phyloP scores from a whole-genome alignment of 2,797 vertebrate species.

The Cyclura pinguis region DNA sequence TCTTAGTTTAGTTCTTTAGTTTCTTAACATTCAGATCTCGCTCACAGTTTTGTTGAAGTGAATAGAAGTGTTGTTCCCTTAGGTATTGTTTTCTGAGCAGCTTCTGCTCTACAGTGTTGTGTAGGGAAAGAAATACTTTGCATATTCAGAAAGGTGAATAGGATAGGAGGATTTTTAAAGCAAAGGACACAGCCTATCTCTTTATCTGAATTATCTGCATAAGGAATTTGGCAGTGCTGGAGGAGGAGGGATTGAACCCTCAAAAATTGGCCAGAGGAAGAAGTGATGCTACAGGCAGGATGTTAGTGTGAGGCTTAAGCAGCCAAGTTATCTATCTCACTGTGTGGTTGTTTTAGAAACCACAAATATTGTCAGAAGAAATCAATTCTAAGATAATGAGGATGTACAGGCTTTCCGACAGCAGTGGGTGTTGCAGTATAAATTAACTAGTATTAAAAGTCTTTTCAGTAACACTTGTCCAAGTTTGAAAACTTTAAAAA shows the following conservation, averaged over 20 bases:
- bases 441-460: constrained; percentile 47
- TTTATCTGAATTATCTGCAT: background rate
- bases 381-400: constrained; percentile 43
- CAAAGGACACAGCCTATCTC: constrained; percentile 15
- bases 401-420: constrained; percentile 41
- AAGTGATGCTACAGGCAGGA: constrained; percentile 22
- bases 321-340: background rate
- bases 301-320: background rate
- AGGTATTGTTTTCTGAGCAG: background rate
- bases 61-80: background rate
- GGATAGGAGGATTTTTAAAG: constrained; percentile 17
- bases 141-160: constrained; percentile 36
- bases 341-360: constrained; percentile 39
- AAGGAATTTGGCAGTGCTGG: constrained; percentile 37
- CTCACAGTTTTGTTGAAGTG: background rate
- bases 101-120: background rate
- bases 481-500: constrained; percentile 30
- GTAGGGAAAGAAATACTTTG: background rate
- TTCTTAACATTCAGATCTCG: background rate
- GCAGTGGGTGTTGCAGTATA: constrained; percentile 56
- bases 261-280: constrained; percentile 2
- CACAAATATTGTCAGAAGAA: constrained; percentile 43
- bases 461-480: constrained; percentile 44
- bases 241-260: constrained; percentile 35
- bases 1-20: background rate